Percentiles rank a stretch among this genome's conserved stretches.
These are phyloP conservation scores for Drosophila greeni DNA, from an alignment of 2,888 invertebrate genomes.

Conservation along the genomic window DNA sequence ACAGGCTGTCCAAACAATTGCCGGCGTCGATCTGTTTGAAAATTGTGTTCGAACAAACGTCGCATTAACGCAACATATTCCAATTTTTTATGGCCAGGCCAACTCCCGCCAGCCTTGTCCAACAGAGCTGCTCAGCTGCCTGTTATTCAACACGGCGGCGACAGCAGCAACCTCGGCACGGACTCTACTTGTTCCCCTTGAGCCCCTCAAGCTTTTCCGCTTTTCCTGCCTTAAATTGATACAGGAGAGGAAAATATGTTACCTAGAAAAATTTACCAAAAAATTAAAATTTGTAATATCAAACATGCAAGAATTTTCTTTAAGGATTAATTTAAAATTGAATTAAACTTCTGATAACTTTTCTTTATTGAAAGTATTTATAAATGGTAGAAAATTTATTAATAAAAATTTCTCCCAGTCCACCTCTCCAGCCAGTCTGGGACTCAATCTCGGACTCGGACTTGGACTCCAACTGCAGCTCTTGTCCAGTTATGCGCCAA, in stretches of 20 bases:
- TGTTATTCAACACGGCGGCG: conserved; percentile 69
- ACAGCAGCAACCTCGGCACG: conserved; percentile 37
- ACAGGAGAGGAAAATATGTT: neutral
- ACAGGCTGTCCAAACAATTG: conserved; percentile 68
- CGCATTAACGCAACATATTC: conserved; percentile 73
- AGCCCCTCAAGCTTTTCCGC: conserved; percentile 26
- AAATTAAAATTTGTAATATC: neutral
- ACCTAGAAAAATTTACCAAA: neutral
- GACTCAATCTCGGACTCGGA: conserved; percentile 27
- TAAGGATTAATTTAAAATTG: neutral
- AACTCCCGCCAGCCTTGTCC: conserved; percentile 41
- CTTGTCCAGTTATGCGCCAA: conserved; percentile 69
- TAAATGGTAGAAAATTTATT: neutral
- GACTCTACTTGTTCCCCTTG: conserved; percentile 4
- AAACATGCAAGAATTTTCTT: neutral
- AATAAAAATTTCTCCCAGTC: conserved; percentile 5
- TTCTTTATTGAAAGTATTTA: rapidly evolving
- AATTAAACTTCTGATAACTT: too few species aligned
- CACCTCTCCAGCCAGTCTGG: conserved; percentile 10
- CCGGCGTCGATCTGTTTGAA: conserved; percentile 70
- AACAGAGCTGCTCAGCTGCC: conserved; percentile 61
- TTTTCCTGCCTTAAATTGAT: conserved; percentile 14
- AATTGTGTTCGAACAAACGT: conserved; percentile 71
- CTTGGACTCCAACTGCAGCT: conserved; percentile 30
- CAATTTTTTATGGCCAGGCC: conserved; percentile 58